These are phyloP conservation scores for Semicossyphus pulcher DNA, from an alignment of 2,113 vertebrate species.

Conservation along the genomic window DNA sequence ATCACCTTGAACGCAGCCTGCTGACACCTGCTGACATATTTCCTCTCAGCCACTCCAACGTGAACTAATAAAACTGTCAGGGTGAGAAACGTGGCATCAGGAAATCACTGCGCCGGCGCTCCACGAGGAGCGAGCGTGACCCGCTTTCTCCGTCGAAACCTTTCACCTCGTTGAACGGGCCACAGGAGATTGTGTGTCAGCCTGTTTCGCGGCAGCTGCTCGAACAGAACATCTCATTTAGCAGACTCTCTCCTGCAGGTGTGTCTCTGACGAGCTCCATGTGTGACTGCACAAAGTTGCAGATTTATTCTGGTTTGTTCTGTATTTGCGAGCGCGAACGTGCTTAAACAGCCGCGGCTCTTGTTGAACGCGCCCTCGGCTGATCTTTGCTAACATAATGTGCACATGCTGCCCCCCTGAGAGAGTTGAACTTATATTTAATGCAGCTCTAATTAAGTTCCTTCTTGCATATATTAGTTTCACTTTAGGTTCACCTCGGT, in stretches of 20 bases:
- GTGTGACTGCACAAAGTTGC: too few relatives aligned
- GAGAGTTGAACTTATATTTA: not conserved
- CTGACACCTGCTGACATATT: slow-evolving; percentile 1
- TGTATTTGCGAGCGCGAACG: too few relatives aligned
- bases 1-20: slow-evolving; percentile 20
- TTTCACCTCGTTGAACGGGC: not conserved
- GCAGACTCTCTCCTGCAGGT: not conserved
- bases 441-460: not conserved
- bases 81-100: not conserved
- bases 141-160: not conserved
- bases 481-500: too few relatives aligned
- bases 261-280: not conserved
- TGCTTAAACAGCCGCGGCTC: not conserved
- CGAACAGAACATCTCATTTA: not conserved
- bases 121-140: not conserved
- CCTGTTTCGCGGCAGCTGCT: slow-evolving; percentile 4
- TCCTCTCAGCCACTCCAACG: not conserved
- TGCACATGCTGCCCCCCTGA: not conserved
- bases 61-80: slow-evolving; percentile 57
- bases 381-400: not conserved
- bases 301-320: too few relatives aligned
- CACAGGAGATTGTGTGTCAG: not conserved
- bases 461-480: not conserved
- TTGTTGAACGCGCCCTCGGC: not conserved
- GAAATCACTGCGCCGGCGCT: not conserved